Base-by-base conservation (phyloP, 2,888 invertebrate genomes). In the Halictus quadricinctus region DNA sequence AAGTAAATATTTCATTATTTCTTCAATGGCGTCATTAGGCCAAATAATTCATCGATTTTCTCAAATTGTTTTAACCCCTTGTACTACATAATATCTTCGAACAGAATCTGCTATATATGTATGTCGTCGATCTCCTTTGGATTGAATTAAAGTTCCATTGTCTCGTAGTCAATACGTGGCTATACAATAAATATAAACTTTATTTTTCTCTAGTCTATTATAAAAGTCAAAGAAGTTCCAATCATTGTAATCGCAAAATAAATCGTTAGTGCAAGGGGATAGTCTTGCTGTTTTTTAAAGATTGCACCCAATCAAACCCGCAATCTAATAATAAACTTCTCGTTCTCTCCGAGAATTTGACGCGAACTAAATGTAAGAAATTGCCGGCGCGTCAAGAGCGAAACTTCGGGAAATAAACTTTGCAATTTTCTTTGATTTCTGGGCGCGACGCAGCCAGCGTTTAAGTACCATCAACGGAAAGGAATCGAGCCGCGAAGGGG, bases 401-500 rank as follows among this genome's bases (percentile, higher is more conserved):
- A 7, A 29, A 15, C 5, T 15, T 29, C 21, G 15, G n/a, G 64
- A 29, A 8, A 41, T 69, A 7, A 18, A 69, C 18, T 41, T 69
- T 69, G 36, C 4, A 36, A 29, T 64, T 64, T 64, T 29, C 15
- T 64, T 58, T 5, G 58, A n/a, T 21, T 12, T n/a, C 58, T n/a
- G 12, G 15, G 1, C 15, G 15, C 48, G 48, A 15, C 13, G 15
- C 48, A n/a, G 12, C n/a, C 36, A 36, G 58, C n/a, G n/a, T n/a
- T 58, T 29, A 64, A 29, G 64, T 64, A 64, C 29, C 29, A 36
- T 64, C 2, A 7, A 18, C 0, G 3, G 29, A 64, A 64, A 29
- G 15, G 29, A 18, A 64, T 64, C 64, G 72, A 64, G 74, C 50
- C 60, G 81, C 69, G 58, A 78, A 80, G 1, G 66, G 29, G 80